phyloP scores from a whole-genome alignment of 1,140 invertebrate genomes.

The Dolichoris vasculosae region DNA sequence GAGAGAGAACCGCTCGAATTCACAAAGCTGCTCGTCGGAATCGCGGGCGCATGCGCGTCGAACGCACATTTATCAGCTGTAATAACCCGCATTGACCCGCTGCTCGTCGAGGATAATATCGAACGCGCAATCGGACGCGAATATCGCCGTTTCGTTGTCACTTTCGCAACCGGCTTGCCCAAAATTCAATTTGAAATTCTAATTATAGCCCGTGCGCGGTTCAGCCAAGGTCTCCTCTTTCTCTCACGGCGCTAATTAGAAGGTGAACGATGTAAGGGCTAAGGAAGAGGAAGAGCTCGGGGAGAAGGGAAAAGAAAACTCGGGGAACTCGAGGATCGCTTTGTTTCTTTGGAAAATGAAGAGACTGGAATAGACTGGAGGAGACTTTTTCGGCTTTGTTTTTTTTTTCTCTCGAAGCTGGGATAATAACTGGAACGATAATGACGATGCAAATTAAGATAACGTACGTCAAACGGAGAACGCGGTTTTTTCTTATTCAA shows the following conservation, averaged over 20 bases:
- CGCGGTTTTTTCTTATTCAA: no score
- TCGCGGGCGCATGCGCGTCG: not conserved
- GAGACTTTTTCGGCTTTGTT: no score
- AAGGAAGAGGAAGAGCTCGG: not conserved
- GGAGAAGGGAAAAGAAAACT: not conserved
- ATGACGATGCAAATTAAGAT: no score
- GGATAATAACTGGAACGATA: no score
- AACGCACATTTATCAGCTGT: not conserved
- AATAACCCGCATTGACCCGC: not conserved
- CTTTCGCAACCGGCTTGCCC: not conserved
- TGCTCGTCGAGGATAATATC: not conserved
- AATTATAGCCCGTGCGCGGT: constrained; percentile 15
- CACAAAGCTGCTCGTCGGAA: not conserved
- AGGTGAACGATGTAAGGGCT: not conserved
- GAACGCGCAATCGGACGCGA: not conserved
- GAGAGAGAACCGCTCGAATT: no score
- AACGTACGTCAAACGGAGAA: no score
- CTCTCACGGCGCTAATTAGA: constrained; percentile 24
- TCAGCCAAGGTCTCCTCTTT: constrained; percentile 33
- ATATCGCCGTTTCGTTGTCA: not conserved
- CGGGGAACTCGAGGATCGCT: not conserved
- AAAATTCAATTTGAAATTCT: constrained; percentile 43
- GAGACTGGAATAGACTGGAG: no score
- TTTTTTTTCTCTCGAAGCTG: no score
- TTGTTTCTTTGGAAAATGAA: no score